Evolutionary conservation across 1,140 invertebrate genomes (phyloP), one percentile per base, ranked within the genome.

Genomic region (Pseudachorutes palmiensis): DNA sequence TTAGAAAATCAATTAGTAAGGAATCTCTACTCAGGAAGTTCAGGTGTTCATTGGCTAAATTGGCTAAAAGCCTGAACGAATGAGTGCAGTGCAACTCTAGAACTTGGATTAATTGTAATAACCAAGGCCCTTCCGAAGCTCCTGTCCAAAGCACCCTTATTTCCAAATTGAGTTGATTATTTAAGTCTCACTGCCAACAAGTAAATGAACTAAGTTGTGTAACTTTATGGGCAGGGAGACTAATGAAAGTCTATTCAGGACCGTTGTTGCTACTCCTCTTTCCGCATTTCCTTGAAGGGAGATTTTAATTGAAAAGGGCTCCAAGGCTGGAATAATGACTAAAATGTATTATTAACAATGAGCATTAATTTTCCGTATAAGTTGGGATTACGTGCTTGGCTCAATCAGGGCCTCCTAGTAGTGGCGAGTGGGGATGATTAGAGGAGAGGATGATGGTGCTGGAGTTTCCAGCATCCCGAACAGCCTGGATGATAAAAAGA

Each of bases 181-280:
- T 55, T 55, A 55, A 55, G 51, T 55, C 36, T 45, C 36, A 19
- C 9, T 19, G 19, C 36, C 19, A 19, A 45, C 9, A 19, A 14
- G 9, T 55, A 55, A 55, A 55, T 55, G 51, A 55, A 22, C 12
- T 55, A n/a, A n/a, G n/a, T n/a, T n/a, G n/a, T 55, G 9, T 55
- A 14, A 55, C 24, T 55, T 55, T 9, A 55, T 5, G 9, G 9
- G 51, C 12, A 5, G 9, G 9, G 9, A 9, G 12, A 55, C 51
- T 55, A 55, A 55, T 55, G 51, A 55, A 55, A 55, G 28, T 30
- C 59, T 33, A 61, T 61, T 33, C 59, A 61, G 59, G 3, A 33
- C 12, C 5, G 30, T 2, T 19, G 36, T 12, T 19, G 9, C 36
- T 9, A 45, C 9, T n/a, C n/a, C n/a, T n/a, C n/a, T n/a, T n/a